Percentiles rank a stretch among this genome's conserved stretches.
These are phyloP conservation scores for Pristionchus arcanus DNA, from an alignment of 2,888 invertebrate species.

Conservation along the genomic window DNA sequence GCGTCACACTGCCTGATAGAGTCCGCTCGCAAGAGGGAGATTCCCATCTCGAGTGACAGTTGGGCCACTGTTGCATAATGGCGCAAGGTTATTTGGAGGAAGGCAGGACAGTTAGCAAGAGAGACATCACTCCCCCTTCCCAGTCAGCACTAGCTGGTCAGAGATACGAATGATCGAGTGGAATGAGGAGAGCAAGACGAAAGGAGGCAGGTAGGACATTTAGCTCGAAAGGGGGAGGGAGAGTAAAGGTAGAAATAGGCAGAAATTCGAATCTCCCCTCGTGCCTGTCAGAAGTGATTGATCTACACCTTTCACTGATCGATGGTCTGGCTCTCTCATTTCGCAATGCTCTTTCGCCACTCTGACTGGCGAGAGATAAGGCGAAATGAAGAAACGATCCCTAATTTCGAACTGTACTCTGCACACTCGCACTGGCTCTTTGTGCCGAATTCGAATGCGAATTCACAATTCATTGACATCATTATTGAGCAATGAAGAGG, in stretches of 20 bases:
- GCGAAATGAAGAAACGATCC: no score
- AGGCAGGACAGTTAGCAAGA: background rate
- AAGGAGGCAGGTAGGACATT: background rate
- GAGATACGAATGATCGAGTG: constrained; percentile 3
- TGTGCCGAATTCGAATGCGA: no score
- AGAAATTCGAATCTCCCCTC: background rate
- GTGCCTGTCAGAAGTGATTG: background rate
- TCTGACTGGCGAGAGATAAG: no score
- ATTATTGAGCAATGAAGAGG: no score
- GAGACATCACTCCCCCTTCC: background rate
- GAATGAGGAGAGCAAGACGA: background rate
- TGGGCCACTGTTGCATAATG: background rate
- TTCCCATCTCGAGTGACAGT: background rate
- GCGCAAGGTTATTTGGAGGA: background rate
- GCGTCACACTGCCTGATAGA: background rate
- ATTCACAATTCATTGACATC: no score
- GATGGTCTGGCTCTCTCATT: no score
- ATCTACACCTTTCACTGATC: background rate
- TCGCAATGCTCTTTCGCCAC: no score
- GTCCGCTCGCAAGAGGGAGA: background rate
- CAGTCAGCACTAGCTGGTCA: background rate
- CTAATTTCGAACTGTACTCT: no score
- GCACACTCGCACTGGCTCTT: no score
- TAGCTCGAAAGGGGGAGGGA: background rate
- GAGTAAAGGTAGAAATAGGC: background rate